These are phyloP conservation scores for Chrysemys picta DNA, from an alignment of 2,113 vertebrate species.

Conservation along the genomic window DNA sequence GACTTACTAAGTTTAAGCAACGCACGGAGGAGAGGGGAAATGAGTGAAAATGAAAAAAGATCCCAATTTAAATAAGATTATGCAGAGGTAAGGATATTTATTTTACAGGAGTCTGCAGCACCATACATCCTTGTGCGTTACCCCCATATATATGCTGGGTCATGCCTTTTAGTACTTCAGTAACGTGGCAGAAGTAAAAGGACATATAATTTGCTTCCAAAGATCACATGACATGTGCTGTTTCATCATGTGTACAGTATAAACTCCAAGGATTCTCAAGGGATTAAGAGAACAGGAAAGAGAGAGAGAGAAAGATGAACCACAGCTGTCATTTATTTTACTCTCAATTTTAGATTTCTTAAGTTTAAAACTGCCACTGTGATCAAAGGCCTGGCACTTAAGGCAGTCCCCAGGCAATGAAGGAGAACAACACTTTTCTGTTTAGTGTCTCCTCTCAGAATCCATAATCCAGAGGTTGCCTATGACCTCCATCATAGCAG, in stretches of 20 bases:
- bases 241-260: slow-evolving; percentile 12
- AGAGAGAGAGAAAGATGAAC: slow-evolving; percentile 42
- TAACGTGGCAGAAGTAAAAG: slow-evolving; percentile 29
- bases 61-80: neutral
- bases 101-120: neutral
- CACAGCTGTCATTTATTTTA: slow-evolving; percentile 66
- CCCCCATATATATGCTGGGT: neutral
- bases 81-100: neutral
- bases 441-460: slow-evolving; percentile 62
- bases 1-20: neutral
- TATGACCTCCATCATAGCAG: slow-evolving; percentile 7
- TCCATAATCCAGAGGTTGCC: slow-evolving; percentile 32
- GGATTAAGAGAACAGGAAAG: slow-evolving; percentile 52
- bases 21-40: neutral
- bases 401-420: slow-evolving; percentile 39
- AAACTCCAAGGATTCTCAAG: slow-evolving; percentile 41
- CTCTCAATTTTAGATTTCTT: slow-evolving; percentile 70
- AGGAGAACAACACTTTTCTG: slow-evolving; percentile 55
- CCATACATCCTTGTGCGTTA: neutral
- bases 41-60: neutral
- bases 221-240: neutral
- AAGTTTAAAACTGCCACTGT: slow-evolving; percentile 74
- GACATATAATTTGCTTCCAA: slow-evolving; percentile 3
- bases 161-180: neutral
- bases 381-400: slow-evolving; percentile 73